A percentile compares a stretch with the other conserved stretches of the same genome.
These are phyloP conservation scores for Phodopus roborovskii DNA, from an alignment of 2,113 vertebrate genomes.

Conservation along the genomic window DNA sequence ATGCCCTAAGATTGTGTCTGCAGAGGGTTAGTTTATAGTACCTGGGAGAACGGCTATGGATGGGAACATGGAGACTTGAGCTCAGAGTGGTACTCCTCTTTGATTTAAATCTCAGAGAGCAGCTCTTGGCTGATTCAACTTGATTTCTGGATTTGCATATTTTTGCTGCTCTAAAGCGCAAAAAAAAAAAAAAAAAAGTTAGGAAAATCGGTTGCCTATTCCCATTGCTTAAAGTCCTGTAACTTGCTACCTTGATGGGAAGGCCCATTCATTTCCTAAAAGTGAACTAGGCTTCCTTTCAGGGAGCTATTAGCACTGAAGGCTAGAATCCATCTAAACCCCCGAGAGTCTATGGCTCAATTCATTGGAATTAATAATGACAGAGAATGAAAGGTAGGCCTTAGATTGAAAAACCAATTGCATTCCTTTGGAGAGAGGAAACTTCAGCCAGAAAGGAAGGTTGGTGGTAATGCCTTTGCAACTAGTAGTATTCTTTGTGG, in stretches of 20 bases:
- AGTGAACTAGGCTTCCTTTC: constrained; percentile 50
- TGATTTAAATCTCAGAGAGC: constrained; percentile 3
- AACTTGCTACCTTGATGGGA: constrained; percentile 71
- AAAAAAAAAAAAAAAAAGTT: constrained; percentile 17
- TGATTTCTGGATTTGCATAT: constrained; percentile 64
- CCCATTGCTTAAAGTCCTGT: constrained; percentile 9
- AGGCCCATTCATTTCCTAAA: constrained; percentile 75
- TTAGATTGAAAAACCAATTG: constrained; percentile 50
- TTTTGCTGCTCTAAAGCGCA: constrained; percentile 51
- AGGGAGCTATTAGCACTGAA: constrained; percentile 53
- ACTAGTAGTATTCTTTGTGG: neutral
- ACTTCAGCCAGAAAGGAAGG: constrained; percentile 17
- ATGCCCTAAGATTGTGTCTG: constrained; percentile 7
- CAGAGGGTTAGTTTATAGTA: neutral
- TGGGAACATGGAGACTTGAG: neutral
- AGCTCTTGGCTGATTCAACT: constrained; percentile 47
- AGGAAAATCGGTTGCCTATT: constrained; percentile 51
- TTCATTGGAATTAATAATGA: constrained; percentile 62
- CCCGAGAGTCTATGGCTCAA: constrained; percentile 36
- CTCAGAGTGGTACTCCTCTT: neutral
- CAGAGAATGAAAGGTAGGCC: constrained; percentile 36
- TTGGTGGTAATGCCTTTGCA: constrained; percentile 28
- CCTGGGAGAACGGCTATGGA: neutral
- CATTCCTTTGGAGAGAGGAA: constrained; percentile 48
- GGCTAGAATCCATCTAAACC: constrained; percentile 30